A percentile compares a stretch with the other conserved stretches of the same genome.
phyloP scores from a whole-genome alignment of 1,140 invertebrate genomes.

The Belonocnema kinseyi region DNA sequence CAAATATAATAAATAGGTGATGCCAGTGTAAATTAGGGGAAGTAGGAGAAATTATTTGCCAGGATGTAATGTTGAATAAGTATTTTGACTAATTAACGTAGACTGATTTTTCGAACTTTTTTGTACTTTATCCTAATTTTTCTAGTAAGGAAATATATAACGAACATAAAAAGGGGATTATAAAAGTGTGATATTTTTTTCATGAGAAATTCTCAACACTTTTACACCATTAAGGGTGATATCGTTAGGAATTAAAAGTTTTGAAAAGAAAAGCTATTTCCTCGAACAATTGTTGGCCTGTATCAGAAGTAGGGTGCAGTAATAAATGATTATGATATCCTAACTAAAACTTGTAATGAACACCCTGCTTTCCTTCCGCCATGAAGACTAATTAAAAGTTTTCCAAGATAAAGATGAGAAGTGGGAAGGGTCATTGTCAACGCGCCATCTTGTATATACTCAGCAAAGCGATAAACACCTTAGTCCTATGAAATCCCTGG shows the following conservation, averaged over 20 bases:
- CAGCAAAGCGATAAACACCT: conserved; percentile 46
- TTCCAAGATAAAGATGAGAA: conserved; percentile 39
- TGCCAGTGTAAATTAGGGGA: too few relatives aligned
- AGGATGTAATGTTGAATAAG: too few relatives aligned
- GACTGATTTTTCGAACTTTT: too few relatives aligned
- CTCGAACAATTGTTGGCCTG: neutral
- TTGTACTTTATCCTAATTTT: too few relatives aligned
- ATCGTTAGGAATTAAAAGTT: conserved; percentile 5
- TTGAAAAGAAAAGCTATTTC: conserved; percentile 4
- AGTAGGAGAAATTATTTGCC: too few relatives aligned
- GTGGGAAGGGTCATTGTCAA: conserved; percentile 48
- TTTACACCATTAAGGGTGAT: neutral
- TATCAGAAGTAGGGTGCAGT: neutral
- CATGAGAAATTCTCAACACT: neutral
- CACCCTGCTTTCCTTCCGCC: conserved; percentile 45
- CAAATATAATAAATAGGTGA: too few relatives aligned
- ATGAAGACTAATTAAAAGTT: conserved; percentile 57
- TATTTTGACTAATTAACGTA: too few relatives aligned
- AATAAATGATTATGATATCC: conserved; percentile 52
- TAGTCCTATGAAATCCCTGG: conserved; percentile 3
- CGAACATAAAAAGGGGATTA: too few relatives aligned
- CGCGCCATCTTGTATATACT: conserved; percentile 40
- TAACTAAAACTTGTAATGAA: conserved; percentile 56
- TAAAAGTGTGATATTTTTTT: too few relatives aligned
- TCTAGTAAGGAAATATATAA: too few relatives aligned